Evolutionary conservation across 2,113 vertebrate species (phyloP).

Genomic region (Quiscalus mexicanus): DNA sequence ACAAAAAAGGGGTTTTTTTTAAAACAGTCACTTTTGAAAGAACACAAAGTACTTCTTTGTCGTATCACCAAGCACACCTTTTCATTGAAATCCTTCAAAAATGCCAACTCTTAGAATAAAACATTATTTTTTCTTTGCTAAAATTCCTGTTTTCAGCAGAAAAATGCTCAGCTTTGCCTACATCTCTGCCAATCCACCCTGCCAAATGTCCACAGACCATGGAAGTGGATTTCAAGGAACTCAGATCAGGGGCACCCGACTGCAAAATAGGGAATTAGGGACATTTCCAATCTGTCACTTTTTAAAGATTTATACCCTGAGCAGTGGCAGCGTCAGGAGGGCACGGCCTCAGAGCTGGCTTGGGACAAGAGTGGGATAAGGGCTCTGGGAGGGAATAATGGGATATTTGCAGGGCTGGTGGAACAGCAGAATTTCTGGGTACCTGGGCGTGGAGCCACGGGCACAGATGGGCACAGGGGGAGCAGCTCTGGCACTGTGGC

Average conservation of each 20-base stretch:
- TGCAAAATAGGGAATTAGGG: background rate
- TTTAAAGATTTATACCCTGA: background rate
- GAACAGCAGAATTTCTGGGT: background rate
- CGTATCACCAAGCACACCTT: background rate
- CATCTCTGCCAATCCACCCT: background rate
- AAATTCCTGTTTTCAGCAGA: background rate
- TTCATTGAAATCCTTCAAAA: background rate
- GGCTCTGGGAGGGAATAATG: background rate
- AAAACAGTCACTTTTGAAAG: background rate
- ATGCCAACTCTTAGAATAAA: background rate
- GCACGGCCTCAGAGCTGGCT: background rate
- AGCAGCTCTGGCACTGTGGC: background rate
- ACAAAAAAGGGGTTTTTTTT: background rate
- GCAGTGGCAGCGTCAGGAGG: background rate
- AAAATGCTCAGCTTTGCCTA: background rate
- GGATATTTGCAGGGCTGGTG: background rate
- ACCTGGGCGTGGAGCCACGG: slow-evolving; percentile 23
- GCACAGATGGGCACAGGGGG: slow-evolving; percentile 61
- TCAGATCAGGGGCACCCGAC: background rate
- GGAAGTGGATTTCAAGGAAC: background rate
- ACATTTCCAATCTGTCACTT: slow-evolving; percentile 6
- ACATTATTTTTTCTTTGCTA: background rate
- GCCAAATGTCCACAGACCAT: background rate
- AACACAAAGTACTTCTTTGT: background rate
- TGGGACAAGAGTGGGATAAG: background rate